Percentiles rank a stretch among this genome's conserved stretches.
Evolutionary conservation across 2,113 vertebrate genomes (phyloP).

Genomic region (Campylomormyrus numenius): DNA sequence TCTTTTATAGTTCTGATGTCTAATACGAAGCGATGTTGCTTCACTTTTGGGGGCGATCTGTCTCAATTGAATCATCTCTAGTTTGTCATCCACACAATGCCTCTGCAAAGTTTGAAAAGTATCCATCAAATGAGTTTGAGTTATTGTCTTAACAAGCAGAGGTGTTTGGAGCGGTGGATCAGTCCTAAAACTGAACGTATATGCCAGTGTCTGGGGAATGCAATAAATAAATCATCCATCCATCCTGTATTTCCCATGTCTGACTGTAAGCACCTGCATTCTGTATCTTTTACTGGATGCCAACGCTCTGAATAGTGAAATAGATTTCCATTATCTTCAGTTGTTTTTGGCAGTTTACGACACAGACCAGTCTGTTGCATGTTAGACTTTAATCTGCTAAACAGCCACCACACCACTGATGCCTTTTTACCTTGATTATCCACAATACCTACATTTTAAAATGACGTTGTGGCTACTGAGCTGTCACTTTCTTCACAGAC

Average conservation of each 20-base stretch:
- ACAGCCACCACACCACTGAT: not conserved
- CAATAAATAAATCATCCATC: not conserved
- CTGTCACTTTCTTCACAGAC: not conserved
- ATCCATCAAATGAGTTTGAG: not conserved
- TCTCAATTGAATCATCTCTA: not conserved
- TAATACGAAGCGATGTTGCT: not conserved
- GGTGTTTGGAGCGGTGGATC: not conserved
- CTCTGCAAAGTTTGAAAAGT: not conserved
- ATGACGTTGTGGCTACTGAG: not conserved
- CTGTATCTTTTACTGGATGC: not conserved
- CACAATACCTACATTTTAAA: not conserved
- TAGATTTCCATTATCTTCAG: not conserved
- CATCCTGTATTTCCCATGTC: not conserved
- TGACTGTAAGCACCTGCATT: not conserved
- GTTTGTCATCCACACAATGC: not conserved
- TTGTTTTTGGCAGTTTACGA: not conserved
- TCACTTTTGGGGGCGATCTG: not conserved
- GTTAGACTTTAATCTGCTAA: not conserved
- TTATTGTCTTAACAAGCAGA: not conserved
- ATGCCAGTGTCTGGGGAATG: not conserved
- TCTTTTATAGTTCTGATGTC: not conserved
- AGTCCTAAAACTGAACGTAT: not conserved
- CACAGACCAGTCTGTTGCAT: not conserved
- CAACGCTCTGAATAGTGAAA: not conserved
- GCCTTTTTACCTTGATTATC: not conserved